phyloP scores from a whole-genome alignment of 1,140 invertebrate genomes.

The Apis laboriosa region DNA sequence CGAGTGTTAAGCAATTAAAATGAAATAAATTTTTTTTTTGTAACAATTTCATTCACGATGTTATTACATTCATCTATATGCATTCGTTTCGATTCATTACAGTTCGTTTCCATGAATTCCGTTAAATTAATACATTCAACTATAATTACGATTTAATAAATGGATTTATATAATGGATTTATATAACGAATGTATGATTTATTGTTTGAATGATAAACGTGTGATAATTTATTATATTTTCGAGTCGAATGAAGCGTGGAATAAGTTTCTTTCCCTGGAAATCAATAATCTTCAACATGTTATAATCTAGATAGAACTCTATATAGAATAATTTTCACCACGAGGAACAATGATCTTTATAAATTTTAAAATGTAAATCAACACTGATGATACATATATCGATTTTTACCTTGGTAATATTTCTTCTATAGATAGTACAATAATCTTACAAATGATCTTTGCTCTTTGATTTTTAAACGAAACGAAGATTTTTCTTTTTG shows the following conservation, averaged over 20 bases:
- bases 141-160: neutral
- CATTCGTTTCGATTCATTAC: neutral
- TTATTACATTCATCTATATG: neutral
- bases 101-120: neutral
- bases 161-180: neutral
- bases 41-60: neutral
- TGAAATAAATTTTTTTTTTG: neutral
- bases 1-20: neutral
- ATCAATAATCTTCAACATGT: neutral
- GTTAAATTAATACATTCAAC: neutral
- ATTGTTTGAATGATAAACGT: neutral
- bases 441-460: too few species aligned
- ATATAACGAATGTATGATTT: too few species aligned
- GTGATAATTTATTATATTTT: neutral
- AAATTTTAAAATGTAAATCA: neutral
- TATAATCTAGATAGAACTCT: neutral
- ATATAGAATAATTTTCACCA: too few species aligned
- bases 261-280: neutral
- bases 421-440: neutral
- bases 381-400: neutral
- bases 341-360: neutral
- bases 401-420: neutral
- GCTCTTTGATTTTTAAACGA: neutral
- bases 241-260: neutral
- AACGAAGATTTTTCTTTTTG: neutral